Evolutionary conservation across 2,888 invertebrate genomes (phyloP).

Genomic region (Lissocephala sabroskyi): DNA sequence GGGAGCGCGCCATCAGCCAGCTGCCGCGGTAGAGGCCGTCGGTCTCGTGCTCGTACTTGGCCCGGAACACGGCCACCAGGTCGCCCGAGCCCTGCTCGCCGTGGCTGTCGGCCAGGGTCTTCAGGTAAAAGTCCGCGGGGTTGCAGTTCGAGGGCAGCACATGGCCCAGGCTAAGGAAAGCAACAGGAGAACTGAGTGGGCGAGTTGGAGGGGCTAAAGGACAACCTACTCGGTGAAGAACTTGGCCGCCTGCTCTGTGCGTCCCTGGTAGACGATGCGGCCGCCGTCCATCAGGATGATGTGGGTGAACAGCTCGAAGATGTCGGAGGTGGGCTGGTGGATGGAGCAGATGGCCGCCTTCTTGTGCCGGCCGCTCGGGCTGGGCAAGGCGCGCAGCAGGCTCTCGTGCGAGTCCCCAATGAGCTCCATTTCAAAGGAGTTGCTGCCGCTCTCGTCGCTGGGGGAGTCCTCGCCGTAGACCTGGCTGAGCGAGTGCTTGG

Average conservation of each 20-base stretch:
- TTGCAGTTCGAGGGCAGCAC: conserved; percentile 86
- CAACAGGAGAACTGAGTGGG: conserved; percentile 93
- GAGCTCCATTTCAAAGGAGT: conserved; percentile 68
- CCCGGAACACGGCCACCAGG: conserved; percentile 49
- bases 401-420: conserved; percentile 37
- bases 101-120: conserved; percentile 74
- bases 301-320: conserved; percentile 87
- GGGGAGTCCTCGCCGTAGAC: conserved; percentile 61
- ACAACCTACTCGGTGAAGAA: conserved; percentile 86
- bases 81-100: conserved; percentile 55
- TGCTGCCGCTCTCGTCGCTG: conserved; percentile 40
- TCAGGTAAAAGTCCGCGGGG: conserved; percentile 88
- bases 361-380: conserved; percentile 53
- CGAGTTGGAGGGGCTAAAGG: conserved; percentile 89
- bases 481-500: conserved; percentile 48
- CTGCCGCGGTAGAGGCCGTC: conserved; percentile 62
- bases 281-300: conserved; percentile 89
- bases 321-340: conserved; percentile 93
- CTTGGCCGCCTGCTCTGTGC: conserved; percentile 76
- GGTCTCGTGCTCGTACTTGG: conserved; percentile 59
- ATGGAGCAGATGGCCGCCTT: conserved; percentile 93
- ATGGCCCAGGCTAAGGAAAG: conserved; percentile 85
- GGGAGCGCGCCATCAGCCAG: conserved; percentile 57
- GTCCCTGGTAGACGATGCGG: conserved; percentile 87
- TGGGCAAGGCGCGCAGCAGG: conserved; percentile 31